Evolutionary conservation across 2,113 vertebrate species (phyloP).

Genomic region (Lycocorax pyrrhopterus): DNA sequence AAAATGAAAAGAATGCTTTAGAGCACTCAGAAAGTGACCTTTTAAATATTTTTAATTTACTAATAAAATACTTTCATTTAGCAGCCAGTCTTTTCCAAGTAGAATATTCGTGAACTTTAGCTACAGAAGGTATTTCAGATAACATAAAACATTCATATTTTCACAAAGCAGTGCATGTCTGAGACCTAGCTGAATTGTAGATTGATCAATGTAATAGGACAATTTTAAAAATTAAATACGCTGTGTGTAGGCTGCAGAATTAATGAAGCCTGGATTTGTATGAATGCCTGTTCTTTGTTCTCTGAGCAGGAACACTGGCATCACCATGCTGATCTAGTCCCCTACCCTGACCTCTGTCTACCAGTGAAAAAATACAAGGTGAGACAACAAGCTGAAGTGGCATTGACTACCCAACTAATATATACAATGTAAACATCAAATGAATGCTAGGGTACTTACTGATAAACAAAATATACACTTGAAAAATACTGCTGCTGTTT

Average conservation of each 20-base stretch:
- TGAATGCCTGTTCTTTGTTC: background rate
- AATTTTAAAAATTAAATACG: background rate
- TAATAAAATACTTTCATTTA: background rate
- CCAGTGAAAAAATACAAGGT: background rate
- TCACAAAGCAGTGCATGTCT: background rate
- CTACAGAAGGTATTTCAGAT: background rate
- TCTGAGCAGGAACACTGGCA: background rate
- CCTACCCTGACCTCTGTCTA: background rate
- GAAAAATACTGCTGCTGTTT: background rate
- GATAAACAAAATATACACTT: background rate
- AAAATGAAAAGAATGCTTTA: constrained; percentile 2
- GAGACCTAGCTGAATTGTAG: background rate
- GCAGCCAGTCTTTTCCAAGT: background rate
- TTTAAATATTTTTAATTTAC: constrained; percentile 6
- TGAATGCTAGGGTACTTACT: background rate
- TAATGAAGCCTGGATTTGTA: background rate
- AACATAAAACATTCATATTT: background rate
- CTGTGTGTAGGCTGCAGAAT: background rate
- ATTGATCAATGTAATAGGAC: background rate
- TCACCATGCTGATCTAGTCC: background rate
- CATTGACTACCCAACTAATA: background rate
- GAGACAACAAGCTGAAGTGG: background rate
- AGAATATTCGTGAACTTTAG: background rate
- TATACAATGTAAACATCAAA: background rate
- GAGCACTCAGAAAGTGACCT: background rate